Evolutionary conservation across 2,888 invertebrate species (phyloP), one percentile per base, ranked within the genome.

Genomic region (Drosophila neonasuta): DNA sequence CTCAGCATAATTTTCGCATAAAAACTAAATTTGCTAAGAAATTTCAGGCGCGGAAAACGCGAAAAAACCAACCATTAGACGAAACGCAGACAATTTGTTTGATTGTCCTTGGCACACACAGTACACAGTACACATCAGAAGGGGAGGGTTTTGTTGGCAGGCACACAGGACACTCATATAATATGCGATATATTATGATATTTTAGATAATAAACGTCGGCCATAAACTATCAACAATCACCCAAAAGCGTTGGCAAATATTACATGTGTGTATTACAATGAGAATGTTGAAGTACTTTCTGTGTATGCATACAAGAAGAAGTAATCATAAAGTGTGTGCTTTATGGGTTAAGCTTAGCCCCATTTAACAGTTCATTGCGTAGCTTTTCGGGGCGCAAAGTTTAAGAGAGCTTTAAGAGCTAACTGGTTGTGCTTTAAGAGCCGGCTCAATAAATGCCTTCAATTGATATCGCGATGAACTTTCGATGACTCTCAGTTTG

Each of bases 1-100:
- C 71, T 82, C 83, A 83, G 87, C 82, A 83, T 87, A 83, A 87
- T 73, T 75, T 82, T 73, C 75, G 7, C 86, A 83, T 83, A 87
- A 83, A 79, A 75, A 29, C 61, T 39, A 61, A 79, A 86, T 81
- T 84, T 84, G 68, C 75, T 60, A 68, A 65, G 59, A 74, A 66
- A 76, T 52, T 52, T 71, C 42, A 34, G 61, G 7, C 46, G 30
- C 51, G 49, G 30, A 50, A 50, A 51, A 54, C 44, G 61, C 61
- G 55, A 20, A 72, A 64, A 74, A 55, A 44, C 34, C 57, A 51
- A 17, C 29, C 55, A 48, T 10, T 3, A 42, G 20, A 54, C 44
- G 60, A 15, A 13, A 41, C 39, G 44, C 54, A 61, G 50, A 68
- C 70, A 68, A 70, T 76, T 71, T 66, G 67, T 58, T 67, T 63